Conservation (phyloP, 2,797 vertebrate genomes). For the Leptodactylus fallax region DNA sequence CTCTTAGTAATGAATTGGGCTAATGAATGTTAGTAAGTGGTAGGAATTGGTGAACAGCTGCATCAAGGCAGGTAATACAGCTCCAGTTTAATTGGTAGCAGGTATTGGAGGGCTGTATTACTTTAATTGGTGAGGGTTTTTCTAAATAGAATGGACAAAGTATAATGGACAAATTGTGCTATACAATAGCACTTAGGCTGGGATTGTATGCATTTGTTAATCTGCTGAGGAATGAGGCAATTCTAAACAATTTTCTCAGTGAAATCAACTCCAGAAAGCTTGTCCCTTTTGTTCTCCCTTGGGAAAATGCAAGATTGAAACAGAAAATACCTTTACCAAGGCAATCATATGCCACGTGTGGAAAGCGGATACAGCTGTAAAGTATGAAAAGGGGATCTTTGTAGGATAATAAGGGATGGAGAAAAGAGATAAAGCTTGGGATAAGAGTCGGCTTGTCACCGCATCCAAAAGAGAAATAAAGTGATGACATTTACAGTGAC, state of each 20-base stretch:
- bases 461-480: constrained; percentile 86
- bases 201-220: constrained; percentile 99
- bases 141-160: constrained; percentile 98
- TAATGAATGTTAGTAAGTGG: constrained; percentile 93
- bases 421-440: constrained; percentile 84
- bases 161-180: constrained; percentile 99
- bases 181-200: constrained; percentile 91
- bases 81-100: constrained; percentile 98
- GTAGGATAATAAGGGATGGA: constrained; percentile 87
- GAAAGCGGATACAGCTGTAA: constrained; percentile 95
- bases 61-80: constrained; percentile 96
- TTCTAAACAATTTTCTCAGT: constrained; percentile 99
- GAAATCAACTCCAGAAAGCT: constrained; percentile 96
- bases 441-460: constrained; percentile 89
- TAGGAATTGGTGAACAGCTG: constrained; percentile 90
- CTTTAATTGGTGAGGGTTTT: constrained; percentile 96
- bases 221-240: constrained; percentile 99
- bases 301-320: constrained; percentile 99
- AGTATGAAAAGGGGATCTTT: constrained; percentile 88
- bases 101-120: constrained; percentile 91
- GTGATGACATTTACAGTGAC: constrained; percentile 97
- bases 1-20: constrained; percentile 91
- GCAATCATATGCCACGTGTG: constrained; percentile 97
- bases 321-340: constrained; percentile 97
- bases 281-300: constrained; percentile 91